Base-by-base conservation (phyloP, 2,113 vertebrate genomes). In the Polypterus senegalus region DNA sequence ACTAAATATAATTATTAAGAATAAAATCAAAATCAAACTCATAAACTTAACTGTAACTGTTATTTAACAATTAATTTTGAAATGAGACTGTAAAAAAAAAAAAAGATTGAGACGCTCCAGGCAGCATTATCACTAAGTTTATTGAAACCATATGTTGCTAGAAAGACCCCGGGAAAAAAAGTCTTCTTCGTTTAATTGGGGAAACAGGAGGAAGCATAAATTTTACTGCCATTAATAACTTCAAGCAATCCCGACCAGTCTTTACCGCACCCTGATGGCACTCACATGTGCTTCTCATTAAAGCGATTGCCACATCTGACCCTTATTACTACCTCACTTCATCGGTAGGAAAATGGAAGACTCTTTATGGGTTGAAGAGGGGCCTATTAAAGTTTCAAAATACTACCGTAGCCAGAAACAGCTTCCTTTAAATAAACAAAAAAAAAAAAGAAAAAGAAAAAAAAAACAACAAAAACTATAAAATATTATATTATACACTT, bases 201-300 rank as follows among this genome's bases (percentile, higher is more conserved):
- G 89, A 91, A 92, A 89, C 89, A 93, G 88, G 87, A 92, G 92
- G 92, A 94, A 93, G 89, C 89, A 92, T 94, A 93, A 91, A 88
- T 95, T 93, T 93, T 92, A 94, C 91, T 91, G 84, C 88, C 84
- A 89, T 92, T 90, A 93, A 91, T 93, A 91, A 92, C 86, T 91
- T 89, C 80, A 88, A 94, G 89, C 81, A 84, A 79, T 78, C 80
- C 73, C 46, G 80, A 86, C 87, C 84, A 74, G 81, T 76, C 80
- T 86, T 77, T 71, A 67, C 83, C 78, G 78, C 77, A 77, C 78
- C 72, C 78, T 66, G 77, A 82, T 71, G 76, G 84, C 76, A 71
- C 5, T 70, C 74, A 89, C 93, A 97, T 90, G 69, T 94, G 92
- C 87, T 92, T 90, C 90, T 79, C 89, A 88, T 97, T 96, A 97